Percentiles rank a stretch among this genome's conserved stretches.
These are phyloP conservation scores for Trachurus trachurus DNA, from an alignment of 2,797 vertebrate species.

Conservation along the genomic window DNA sequence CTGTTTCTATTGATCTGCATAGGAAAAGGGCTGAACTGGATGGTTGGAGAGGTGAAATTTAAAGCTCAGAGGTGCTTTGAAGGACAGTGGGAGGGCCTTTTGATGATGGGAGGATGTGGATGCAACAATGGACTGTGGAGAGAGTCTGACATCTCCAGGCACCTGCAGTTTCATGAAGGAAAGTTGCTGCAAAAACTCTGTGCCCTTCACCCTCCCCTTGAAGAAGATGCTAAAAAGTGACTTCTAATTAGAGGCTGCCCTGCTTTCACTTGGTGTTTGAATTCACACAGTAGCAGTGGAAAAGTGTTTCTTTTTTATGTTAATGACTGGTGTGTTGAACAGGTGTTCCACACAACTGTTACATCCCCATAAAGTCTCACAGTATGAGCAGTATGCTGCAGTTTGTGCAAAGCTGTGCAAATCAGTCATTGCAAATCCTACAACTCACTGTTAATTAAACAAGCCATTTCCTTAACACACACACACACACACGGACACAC, in stretches of 20 bases:
- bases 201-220: slow-evolving; percentile 6
- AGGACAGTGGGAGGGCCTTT: slow-evolving; percentile 74
- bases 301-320: background rate
- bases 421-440: background rate
- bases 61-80: slow-evolving; percentile 84
- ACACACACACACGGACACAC: too few relatives aligned
- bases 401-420: background rate
- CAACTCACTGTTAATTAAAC: background rate
- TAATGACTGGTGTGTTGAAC: background rate
- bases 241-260: background rate
- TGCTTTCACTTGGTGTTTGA: slow-evolving; percentile 11
- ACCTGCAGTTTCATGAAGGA: slow-evolving; percentile 37
- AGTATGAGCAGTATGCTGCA: background rate
- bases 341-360: too few relatives aligned
- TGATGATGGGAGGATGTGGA: slow-evolving; percentile 51
- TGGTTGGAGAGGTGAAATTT: slow-evolving; percentile 85
- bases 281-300: slow-evolving; percentile 1
- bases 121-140: slow-evolving; percentile 14
- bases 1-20: slow-evolving; percentile 86
- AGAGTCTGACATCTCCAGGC: slow-evolving; percentile 16
- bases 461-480: background rate
- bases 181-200: slow-evolving; percentile 24
- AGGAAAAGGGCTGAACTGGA: slow-evolving; percentile 85
- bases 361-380: background rate
- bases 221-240: background rate